phyloP scores from a whole-genome alignment of 2,113 vertebrate genomes.

The Sciurus niger region DNA sequence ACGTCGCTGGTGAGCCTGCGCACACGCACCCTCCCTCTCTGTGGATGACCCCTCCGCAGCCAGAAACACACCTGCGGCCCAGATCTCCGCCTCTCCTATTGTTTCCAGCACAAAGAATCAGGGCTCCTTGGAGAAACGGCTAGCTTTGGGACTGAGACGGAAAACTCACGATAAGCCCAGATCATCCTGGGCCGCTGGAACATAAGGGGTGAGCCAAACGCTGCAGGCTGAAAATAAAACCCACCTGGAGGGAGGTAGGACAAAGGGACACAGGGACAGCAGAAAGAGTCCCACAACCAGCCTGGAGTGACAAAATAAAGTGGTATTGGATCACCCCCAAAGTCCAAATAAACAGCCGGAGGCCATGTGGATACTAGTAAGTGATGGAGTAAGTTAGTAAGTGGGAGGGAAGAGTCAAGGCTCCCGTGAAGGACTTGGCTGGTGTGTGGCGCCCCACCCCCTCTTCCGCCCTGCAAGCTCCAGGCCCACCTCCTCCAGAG shows the following conservation, averaged over 20 bases:
- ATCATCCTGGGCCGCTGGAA: no score
- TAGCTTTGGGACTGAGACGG: no score
- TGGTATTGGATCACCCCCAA: no score
- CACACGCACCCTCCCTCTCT: neutral
- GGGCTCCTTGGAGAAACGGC: neutral
- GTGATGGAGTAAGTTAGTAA: neutral
- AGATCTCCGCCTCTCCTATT: neutral
- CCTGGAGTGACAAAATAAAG: neutral
- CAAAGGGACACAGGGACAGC: neutral
- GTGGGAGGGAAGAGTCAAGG: neutral
- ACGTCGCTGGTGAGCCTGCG: neutral
- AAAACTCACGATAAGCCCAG: neutral
- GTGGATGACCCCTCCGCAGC: neutral
- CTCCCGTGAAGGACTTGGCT: neutral
- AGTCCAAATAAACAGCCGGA: neutral
- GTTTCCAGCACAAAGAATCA: neutral
- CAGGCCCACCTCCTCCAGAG: neutral
- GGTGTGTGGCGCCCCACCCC: no score
- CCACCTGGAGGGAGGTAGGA: neutral
- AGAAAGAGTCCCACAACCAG: neutral
- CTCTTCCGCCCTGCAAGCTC: neutral
- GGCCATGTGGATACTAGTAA: neutral
- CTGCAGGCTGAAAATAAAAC: neutral
- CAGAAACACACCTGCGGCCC: neutral
- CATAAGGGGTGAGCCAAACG: neutral